Base-by-base conservation (phyloP, 1,140 invertebrate genomes). In the Thaumatotibia leucotreta region DNA sequence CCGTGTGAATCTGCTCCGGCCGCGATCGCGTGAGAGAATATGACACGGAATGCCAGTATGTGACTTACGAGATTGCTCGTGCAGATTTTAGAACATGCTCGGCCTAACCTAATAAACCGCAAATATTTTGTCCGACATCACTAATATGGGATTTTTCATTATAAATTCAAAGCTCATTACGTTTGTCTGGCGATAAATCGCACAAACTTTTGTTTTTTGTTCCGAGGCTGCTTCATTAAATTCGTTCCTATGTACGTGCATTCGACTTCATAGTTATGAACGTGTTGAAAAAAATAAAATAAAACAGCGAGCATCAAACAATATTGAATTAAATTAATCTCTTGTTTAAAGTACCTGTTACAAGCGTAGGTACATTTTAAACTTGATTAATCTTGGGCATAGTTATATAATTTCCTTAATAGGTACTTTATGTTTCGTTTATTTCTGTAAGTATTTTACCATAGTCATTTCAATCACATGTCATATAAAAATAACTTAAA, bases 1-100 rank as follows among this genome's bases (percentile, higher is more conserved):
- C 76, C 83, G 83, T 90, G 88, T 88, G 88, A 90, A 90, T 88
- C 88, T 88, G 68, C 83, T 78, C 33, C 70, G 70, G 64, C 67
- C 73, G 75, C 79, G 75, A 77, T 87, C 80, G 69, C 83, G 80
- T 88, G 82, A 86, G 79, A 83, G 79, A 86, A 79, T 86, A 86
- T 83, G 72, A 77, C 69, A 73, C 61, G 73, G 70, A 79, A 84
- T 82, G 77, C 75, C 69, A 66, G 69, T 68, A 72, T 74, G 74
- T 75, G 76, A 76, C 74, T 74, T 82, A 80, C 77, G 76, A 67
- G 67, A 75, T 61, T 52, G 61, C 54, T 22, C 6, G 8, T 32
- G 22, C 32, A 39, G 50, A 62, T 39, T 70, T 70, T 67, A 70
- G 65, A 54, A 67, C 52, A 65, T 65, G 39, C 65, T 67, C 52